Evolutionary conservation across 2,113 vertebrate species (phyloP).

Genomic region (Cisticola juncidis): DNA sequence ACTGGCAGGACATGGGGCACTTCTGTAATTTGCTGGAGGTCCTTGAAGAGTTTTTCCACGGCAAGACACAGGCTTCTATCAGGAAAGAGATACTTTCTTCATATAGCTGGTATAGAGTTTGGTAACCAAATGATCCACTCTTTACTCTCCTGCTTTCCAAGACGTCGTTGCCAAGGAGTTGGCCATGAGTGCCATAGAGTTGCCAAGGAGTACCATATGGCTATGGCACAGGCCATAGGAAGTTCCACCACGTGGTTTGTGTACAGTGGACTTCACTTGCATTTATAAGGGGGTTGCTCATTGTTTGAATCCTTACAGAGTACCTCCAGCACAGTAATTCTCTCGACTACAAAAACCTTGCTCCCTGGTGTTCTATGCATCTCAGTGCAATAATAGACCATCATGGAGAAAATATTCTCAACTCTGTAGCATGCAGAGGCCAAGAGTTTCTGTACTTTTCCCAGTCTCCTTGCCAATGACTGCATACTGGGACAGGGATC

Average conservation of each 20-base stretch:
- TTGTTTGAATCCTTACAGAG: not conserved
- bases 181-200: not conserved
- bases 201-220: not conserved
- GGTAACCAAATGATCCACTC: not conserved
- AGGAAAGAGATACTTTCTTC: not conserved
- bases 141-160: not conserved
- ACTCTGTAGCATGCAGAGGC: not conserved
- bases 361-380: not conserved
- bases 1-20: not conserved
- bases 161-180: not conserved
- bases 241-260: not conserved
- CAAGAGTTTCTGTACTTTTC: not conserved
- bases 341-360: not conserved
- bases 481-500: not conserved
- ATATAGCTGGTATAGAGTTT: not conserved
- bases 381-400: rapidly evolving
- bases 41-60: not conserved
- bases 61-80: not conserved
- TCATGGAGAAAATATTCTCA: not conserved
- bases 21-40: not conserved
- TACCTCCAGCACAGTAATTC: not conserved
- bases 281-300: not conserved
- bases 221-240: rapidly evolving
- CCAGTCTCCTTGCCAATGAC: not conserved
- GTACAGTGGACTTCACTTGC: not conserved